A percentile compares a stretch with the other conserved stretches of the same genome.
phyloP scores from a whole-genome alignment of 2,888 invertebrate species.

The Scotopteryx bipunctaria region DNA sequence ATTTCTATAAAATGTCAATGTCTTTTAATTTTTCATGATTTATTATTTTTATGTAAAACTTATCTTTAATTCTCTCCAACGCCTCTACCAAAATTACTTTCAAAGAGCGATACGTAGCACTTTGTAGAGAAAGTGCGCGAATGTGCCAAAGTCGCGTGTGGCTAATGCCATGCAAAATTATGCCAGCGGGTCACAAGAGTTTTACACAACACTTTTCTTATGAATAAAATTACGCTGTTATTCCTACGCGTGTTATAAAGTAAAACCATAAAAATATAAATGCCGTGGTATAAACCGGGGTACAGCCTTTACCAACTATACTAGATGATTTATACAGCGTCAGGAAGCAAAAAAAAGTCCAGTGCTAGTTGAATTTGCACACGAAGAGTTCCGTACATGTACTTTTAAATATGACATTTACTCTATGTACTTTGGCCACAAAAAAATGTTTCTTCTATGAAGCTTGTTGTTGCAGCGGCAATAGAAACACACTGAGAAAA shows the following conservation, averaged over 20 bases:
- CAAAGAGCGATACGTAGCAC: slow-evolving; percentile 14
- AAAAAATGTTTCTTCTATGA: too few relatives aligned
- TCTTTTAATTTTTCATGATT: too few relatives aligned
- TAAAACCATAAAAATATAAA: slow-evolving; percentile 15
- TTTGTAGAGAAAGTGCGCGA: slow-evolving; percentile 20
- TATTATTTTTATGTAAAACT: neutral
- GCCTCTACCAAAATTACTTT: slow-evolving; percentile 20
- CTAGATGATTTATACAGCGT: too few relatives aligned
- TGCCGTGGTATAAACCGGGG: neutral
- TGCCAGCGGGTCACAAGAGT: slow-evolving; percentile 34
- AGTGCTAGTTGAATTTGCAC: too few relatives aligned
- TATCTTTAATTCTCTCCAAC: neutral
- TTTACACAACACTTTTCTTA: slow-evolving; percentile 37
- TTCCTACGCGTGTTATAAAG: slow-evolving; percentile 28
- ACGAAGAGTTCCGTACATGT: too few relatives aligned
- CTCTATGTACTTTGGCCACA: too few relatives aligned
- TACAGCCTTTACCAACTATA: too few relatives aligned
- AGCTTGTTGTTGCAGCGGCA: too few relatives aligned
- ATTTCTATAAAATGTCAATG: too few relatives aligned
- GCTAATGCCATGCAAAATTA: slow-evolving; percentile 45
- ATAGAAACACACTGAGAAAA: too few relatives aligned
- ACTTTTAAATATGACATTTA: too few relatives aligned
- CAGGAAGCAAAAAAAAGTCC: too few relatives aligned
- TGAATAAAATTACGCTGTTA: slow-evolving; percentile 44
- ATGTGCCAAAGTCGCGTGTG: slow-evolving; percentile 22